Conservation (phyloP, 2,888 invertebrate species). For the Silvanus unidentatus region DNA sequence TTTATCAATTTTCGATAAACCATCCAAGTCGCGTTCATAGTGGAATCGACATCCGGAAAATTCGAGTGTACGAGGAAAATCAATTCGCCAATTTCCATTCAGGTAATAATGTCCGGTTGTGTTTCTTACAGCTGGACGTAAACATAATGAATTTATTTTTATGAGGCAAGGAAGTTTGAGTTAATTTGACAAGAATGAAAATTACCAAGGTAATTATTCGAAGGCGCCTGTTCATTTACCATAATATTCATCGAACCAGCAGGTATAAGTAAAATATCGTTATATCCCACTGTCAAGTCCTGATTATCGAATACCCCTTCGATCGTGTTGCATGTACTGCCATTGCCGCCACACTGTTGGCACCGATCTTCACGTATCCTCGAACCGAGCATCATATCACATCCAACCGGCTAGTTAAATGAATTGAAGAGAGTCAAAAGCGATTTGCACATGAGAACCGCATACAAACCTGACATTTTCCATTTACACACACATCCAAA, state of each 20-base stretch:
- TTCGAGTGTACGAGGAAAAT: constrained; percentile 72
- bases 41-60: constrained; percentile 84
- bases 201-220: constrained; percentile 85
- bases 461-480: constrained; percentile 72
- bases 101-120: constrained; percentile 78
- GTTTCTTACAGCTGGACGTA: constrained; percentile 76
- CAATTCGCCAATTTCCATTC: constrained; percentile 92
- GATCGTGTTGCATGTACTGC: constrained; percentile 77
- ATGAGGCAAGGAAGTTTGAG: background rate
- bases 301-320: constrained; percentile 64
- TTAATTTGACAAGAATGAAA: constrained; percentile 8
- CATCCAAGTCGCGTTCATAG: constrained; percentile 78
- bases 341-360: constrained; percentile 87
- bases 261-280: constrained; percentile 85
- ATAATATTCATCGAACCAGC: constrained; percentile 86
- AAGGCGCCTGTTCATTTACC: constrained; percentile 70
- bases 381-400: constrained; percentile 92
- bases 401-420: constrained; percentile 72
- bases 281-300: constrained; percentile 79
- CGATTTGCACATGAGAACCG: background rate
- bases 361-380: constrained; percentile 82
- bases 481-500: constrained; percentile 90
- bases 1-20: constrained; percentile 78
- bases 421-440: background rate
- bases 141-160: too few relatives aligned